Percentiles rank a stretch among this genome's conserved stretches.
These are phyloP conservation scores for Carassius auratus DNA, from an alignment of 2,113 vertebrate genomes.

Conservation along the genomic window DNA sequence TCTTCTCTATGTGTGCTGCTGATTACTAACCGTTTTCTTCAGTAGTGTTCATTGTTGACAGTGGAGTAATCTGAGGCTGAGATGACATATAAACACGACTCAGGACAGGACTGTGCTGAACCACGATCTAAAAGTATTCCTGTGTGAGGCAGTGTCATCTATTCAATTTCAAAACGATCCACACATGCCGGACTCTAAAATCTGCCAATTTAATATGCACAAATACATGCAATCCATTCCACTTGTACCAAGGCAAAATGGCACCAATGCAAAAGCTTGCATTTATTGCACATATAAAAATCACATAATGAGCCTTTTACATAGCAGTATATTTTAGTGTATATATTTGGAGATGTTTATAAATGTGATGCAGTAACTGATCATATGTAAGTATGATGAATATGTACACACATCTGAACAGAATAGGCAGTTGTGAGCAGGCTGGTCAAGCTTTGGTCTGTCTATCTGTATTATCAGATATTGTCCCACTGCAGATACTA, in stretches of 20 bases:
- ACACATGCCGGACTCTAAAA: not conserved
- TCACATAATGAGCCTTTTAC: not conserved
- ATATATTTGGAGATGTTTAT: not conserved
- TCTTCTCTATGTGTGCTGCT: not conserved
- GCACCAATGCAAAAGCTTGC: not conserved
- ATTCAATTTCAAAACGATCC: not conserved
- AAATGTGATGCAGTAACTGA: not conserved
- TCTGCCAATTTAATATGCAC: not conserved
- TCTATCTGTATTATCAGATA: not conserved
- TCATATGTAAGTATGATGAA: no score
- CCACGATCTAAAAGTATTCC: not conserved
- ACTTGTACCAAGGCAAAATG: not conserved
- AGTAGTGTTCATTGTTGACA: not conserved
- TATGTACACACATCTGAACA: not conserved
- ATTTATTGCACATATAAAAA: not conserved
- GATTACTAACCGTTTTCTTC: not conserved
- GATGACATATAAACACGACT: not conserved
- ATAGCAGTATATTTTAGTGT: not conserved
- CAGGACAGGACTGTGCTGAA: no score
- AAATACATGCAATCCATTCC: not conserved
- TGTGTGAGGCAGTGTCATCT: not conserved
- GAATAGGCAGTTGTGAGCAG: not conserved
- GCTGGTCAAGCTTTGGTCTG: not conserved
- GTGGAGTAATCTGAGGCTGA: not conserved
- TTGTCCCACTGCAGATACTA: not conserved